phyloP scores from a whole-genome alignment of 2,113 vertebrate genomes.

The Dasyornis broadbenti region DNA sequence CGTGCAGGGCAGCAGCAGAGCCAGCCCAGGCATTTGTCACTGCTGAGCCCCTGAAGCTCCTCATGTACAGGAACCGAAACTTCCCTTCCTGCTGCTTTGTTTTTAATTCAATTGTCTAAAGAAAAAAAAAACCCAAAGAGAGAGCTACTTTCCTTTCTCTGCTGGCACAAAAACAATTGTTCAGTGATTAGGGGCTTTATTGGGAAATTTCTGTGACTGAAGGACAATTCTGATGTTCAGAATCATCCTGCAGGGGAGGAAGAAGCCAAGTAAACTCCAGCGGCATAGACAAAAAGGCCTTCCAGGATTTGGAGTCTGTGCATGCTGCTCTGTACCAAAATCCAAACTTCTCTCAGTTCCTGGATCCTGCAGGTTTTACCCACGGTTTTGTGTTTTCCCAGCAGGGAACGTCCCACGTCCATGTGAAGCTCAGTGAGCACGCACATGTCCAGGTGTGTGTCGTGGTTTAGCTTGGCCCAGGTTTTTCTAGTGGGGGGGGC shows the following conservation, averaged over 20 bases:
- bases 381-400: neutral
- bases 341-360: neutral
- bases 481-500: no score
- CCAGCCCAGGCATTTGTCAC: neutral
- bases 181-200: accelerated
- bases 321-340: neutral
- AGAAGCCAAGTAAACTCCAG: neutral
- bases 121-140: neutral
- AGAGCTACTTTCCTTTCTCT: neutral
- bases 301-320: neutral
- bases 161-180: neutral
- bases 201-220: neutral
- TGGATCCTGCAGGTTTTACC: neutral
- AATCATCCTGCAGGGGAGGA: neutral
- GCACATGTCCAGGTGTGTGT: no score
- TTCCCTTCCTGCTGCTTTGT: slow-evolving; percentile 28
- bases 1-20: neutral
- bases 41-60: slow-evolving; percentile 4
- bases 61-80: slow-evolving; percentile 46
- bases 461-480: no score
- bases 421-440: accelerated
- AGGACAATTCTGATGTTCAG: neutral
- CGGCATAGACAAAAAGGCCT: neutral
- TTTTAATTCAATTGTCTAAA: slow-evolving; percentile 24
- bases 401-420: neutral